phyloP scores from a whole-genome alignment of 2,797 vertebrate species.

The Eulemur albifrons region DNA sequence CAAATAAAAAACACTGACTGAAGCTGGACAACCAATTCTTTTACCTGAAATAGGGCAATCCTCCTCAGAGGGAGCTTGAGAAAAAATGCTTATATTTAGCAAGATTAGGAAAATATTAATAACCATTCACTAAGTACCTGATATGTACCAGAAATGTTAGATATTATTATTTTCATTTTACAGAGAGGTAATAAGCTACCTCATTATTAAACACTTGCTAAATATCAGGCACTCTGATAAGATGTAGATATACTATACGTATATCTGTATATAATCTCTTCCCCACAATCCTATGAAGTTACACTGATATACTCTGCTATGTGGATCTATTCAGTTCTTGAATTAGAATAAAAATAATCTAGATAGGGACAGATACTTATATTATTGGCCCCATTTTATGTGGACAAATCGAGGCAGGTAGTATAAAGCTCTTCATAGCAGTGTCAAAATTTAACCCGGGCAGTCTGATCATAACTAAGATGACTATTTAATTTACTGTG shows the following conservation, averaged over 20 bases:
- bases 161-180: slow-evolving; percentile 16
- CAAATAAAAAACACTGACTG: neutral
- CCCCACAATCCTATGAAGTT: neutral
- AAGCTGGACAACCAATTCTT: neutral
- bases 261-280: neutral
- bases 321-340: neutral
- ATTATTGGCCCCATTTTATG: neutral
- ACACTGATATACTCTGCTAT: neutral
- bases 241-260: neutral
- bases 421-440: neutral
- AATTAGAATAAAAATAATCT: slow-evolving; percentile 14
- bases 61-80: neutral
- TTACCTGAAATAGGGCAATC: neutral
- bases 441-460: neutral
- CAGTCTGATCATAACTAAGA: neutral
- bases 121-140: neutral
- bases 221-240: neutral
- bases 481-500: neutral
- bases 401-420: neutral
- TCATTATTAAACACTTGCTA: neutral
- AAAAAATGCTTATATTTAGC: neutral
- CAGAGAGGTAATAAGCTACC: neutral
- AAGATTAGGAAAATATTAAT: neutral
- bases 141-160: neutral
- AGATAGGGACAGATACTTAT: neutral